phyloP scores from a whole-genome alignment of 2,888 invertebrate genomes.

The Epirrhoe alternata region DNA sequence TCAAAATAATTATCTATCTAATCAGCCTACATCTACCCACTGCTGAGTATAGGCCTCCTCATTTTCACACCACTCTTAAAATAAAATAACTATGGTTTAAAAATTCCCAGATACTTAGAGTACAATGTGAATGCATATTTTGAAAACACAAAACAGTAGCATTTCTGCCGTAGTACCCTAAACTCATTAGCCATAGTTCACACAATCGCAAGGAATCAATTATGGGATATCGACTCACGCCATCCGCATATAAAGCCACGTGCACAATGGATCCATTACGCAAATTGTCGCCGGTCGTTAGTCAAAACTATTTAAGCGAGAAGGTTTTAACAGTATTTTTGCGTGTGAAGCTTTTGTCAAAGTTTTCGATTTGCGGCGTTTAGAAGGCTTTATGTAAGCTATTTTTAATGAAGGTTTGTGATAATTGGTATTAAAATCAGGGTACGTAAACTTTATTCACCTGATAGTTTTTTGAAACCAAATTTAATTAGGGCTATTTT shows the following conservation, averaged over 20 bases:
- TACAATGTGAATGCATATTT: no score
- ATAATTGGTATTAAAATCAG: background rate
- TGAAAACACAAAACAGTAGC: background rate
- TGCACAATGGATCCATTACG: conserved; percentile 81
- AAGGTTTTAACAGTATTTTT: conserved; percentile 72
- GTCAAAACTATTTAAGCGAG: conserved; percentile 42
- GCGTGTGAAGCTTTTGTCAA: conserved; percentile 68
- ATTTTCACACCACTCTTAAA: no score
- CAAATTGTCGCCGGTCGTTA: conserved; percentile 77
- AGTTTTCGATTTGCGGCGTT: conserved; percentile 50
- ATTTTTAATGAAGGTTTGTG: conserved; percentile 40
- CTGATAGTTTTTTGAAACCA: no score
- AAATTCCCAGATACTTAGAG: no score
- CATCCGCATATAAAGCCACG: conserved; percentile 72
- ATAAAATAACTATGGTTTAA: no score
- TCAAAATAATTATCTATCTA: no score
- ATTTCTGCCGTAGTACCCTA: conserved; percentile 21
- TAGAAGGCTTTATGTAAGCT: conserved; percentile 40
- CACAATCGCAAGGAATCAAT: conserved; percentile 66
- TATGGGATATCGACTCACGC: conserved; percentile 69
- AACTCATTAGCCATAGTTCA: conserved; percentile 66
- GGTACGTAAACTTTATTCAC: no score
- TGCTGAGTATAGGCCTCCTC: no score
- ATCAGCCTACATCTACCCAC: no score
- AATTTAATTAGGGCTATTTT: no score